Conservation (phyloP, 2,113 vertebrate species). For the Gopherus evgoodei region DNA sequence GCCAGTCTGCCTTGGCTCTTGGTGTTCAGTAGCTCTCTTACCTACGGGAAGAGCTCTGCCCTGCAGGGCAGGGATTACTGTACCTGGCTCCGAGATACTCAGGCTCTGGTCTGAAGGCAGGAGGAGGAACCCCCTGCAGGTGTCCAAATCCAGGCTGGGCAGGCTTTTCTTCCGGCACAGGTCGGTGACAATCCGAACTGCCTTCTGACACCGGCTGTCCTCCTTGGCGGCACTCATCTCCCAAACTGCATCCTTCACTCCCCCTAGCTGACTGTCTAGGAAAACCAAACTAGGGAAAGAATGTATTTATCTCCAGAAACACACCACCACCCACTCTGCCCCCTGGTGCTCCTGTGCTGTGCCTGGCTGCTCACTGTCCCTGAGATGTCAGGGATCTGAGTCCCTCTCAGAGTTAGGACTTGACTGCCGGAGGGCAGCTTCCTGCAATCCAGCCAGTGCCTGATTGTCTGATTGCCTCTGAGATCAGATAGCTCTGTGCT, state of each 20-base stretch:
- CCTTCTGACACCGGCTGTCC: slow-evolving; percentile 73
- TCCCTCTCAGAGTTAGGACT: not conserved
- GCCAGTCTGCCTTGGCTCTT: not conserved
- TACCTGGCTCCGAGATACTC: slow-evolving; percentile 78
- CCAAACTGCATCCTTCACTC: slow-evolving; percentile 69
- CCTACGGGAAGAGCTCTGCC: not conserved
- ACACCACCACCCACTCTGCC: not conserved
- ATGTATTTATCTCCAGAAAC: not conserved
- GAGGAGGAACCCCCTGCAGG: slow-evolving; percentile 76
- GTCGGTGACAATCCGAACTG: slow-evolving; percentile 72
- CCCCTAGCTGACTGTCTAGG: slow-evolving; percentile 11
- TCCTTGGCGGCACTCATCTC: slow-evolving; percentile 74
- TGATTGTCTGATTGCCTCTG: slow-evolving; percentile 46
- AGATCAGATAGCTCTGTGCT: slow-evolving; percentile 62
- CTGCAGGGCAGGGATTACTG: slow-evolving; percentile 15
- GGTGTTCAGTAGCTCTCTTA: not conserved
- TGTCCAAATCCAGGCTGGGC: slow-evolving; percentile 73
- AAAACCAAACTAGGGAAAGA: not conserved
- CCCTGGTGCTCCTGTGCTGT: not conserved
- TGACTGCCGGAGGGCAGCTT: not conserved
- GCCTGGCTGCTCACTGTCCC: not conserved
- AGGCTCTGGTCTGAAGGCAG: slow-evolving; percentile 74
- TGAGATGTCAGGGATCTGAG: not conserved
- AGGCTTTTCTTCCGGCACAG: slow-evolving; percentile 74
- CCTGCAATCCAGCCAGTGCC: not conserved